phyloP scores from a whole-genome alignment of 2,888 invertebrate genomes.

The Copidosoma aretas region DNA sequence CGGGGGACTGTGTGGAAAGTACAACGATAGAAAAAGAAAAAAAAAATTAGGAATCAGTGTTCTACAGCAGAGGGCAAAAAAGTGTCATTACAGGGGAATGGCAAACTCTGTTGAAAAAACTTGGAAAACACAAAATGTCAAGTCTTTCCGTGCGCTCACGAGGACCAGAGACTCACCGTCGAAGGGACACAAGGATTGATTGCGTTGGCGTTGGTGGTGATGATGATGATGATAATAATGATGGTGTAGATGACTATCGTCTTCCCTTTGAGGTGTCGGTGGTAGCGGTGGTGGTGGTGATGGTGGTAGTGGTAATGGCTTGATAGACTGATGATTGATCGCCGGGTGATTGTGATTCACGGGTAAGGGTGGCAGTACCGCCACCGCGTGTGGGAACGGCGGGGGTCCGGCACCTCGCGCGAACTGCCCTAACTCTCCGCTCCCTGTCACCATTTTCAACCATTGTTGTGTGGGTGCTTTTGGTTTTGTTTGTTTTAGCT shows the following conservation, averaged over 20 bases:
- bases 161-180: slow-evolving; percentile 35
- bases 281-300: slow-evolving; percentile 43
- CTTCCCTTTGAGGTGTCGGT: slow-evolving; percentile 13
- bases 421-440: slow-evolving; percentile 41
- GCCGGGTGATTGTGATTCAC: slow-evolving; percentile 54
- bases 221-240: slow-evolving; percentile 19
- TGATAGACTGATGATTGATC: background rate
- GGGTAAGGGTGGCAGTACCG: slow-evolving; percentile 68
- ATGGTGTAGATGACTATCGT: slow-evolving; percentile 17
- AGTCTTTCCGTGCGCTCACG: background rate
- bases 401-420: slow-evolving; percentile 61
- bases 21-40: no score
- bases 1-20: no score
- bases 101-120: background rate
- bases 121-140: no score
- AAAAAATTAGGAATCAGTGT: no score
- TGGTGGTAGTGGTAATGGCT: slow-evolving; percentile 56
- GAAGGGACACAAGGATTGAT: slow-evolving; percentile 28
- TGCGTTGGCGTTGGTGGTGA: slow-evolving; percentile 12
- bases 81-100: background rate
- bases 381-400: slow-evolving; percentile 68
- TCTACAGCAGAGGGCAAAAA: no score
- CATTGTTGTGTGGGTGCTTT: slow-evolving; percentile 19
- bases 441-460: slow-evolving; percentile 12
- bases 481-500: slow-evolving; percentile 1